Evolutionary conservation across 1,140 invertebrate species (phyloP), one percentile per base, ranked within the genome.

Genomic region (Hormaphis cornu): DNA sequence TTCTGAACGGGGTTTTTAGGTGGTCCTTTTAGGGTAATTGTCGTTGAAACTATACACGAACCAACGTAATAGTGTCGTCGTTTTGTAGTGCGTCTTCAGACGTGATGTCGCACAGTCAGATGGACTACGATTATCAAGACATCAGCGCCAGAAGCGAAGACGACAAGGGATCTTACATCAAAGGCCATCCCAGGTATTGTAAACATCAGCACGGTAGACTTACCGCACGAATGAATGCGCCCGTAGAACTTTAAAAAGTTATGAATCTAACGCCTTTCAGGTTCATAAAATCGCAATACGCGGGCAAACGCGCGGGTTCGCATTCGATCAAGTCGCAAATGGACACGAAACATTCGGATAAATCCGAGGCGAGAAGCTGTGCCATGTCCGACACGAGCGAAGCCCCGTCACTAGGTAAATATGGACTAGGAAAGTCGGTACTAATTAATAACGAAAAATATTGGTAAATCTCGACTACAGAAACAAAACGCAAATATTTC

Each of bases 301-400:
- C 86, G 24, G 88, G 88, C 30, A 84, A 84, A 75, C 77, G 88
- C 46, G n/a, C n/a, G n/a, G 88, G 89, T n/a, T 89, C 87, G 50
- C 90, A 93, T 75, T 91, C 89, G 0, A 92, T 89, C 76, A 83
- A 89, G 40, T 89, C 89, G 1, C 89, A 91, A 72, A 89, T 92
- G 70, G 81, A 82, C 73, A 75, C 76, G 10, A 71, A 77, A 12
- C 75, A 79, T 37, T 75, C 74, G 35, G 88, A 89, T 74, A 89
- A 89, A 78, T 88, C 86, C 9, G 87, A 89, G 73, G 87, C 87
- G 74, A 86, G 88, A 79, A 92, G 90, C 1, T 95, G 92, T 24
- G 93, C 91, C 10, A 89, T 95, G 87, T 93, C 90, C 0, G 93
- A 95, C 75, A 95, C 92, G 0, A 93, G 90, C 54, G 93, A 96